phyloP scores from a whole-genome alignment of 2,797 vertebrate genomes.

The Cheirogaleus major region DNA sequence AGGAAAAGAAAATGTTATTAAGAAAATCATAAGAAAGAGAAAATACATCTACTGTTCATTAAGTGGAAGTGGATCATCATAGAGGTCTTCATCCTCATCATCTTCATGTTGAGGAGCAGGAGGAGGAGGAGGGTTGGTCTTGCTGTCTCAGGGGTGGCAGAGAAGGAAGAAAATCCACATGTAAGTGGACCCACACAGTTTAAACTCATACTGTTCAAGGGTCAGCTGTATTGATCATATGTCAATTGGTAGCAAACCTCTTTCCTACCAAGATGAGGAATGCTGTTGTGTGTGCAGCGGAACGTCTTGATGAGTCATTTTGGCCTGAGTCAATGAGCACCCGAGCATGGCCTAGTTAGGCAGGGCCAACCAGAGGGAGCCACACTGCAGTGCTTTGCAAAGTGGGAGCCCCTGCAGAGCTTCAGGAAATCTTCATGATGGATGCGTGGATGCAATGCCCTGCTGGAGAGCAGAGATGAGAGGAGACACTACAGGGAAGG shows the following conservation, averaged over 20 bases:
- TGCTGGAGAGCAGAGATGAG: background rate
- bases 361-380: background rate
- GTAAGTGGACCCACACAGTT: background rate
- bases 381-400: background rate
- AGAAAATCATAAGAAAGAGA: background rate
- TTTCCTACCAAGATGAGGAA: background rate
- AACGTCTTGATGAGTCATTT: background rate
- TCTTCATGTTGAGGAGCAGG: background rate
- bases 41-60: background rate
- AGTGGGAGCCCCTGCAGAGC: background rate
- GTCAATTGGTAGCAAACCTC: background rate
- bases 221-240: background rate
- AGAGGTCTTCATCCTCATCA: background rate
- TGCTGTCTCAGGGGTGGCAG: background rate
- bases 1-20: background rate
- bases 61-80: background rate
- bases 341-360: background rate
- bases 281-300: background rate
- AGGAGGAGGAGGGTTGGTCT: background rate
- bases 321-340: background rate
- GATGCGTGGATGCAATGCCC: background rate
- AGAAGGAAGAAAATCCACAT: background rate
- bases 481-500: background rate
- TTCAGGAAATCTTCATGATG: background rate
- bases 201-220: background rate